Evolutionary conservation across 2,888 invertebrate species (phyloP).

Genomic region (Bellardia bayeri): DNA sequence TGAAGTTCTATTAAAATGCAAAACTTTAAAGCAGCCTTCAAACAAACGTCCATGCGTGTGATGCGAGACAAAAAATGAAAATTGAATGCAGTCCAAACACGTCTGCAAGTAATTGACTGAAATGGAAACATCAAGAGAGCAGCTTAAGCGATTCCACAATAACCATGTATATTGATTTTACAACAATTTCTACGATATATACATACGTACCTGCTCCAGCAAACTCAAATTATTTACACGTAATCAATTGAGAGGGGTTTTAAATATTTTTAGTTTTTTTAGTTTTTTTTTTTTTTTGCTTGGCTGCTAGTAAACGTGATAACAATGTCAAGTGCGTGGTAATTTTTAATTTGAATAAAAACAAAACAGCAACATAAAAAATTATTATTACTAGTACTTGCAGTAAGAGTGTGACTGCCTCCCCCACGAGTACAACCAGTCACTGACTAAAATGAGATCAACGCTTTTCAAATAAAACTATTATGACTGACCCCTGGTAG

Average conservation of each 20-base stretch:
- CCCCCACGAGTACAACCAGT: not conserved
- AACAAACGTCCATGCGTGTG: not conserved
- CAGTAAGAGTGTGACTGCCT: not conserved
- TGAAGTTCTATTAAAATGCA: constrained; percentile 73
- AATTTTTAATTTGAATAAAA: constrained; percentile 46
- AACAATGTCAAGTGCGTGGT: constrained; percentile 72
- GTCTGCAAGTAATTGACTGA: constrained; percentile 53
- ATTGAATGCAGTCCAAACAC: constrained; percentile 69
- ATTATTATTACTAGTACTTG: not conserved
- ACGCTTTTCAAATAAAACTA: constrained; percentile 23
- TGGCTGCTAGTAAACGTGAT: constrained; percentile 53
- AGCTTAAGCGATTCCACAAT: constrained; percentile 17
- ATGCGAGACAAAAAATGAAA: constrained; percentile 5
- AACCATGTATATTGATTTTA: not conserved
- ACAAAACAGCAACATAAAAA: constrained; percentile 16
- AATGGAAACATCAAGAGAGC: constrained; percentile 52
- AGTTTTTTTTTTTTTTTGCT: constrained; percentile 11
- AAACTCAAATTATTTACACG: constrained; percentile 16
- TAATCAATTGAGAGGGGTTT: constrained; percentile 14
- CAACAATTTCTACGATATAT: not conserved
- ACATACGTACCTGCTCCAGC: constrained; percentile 2
- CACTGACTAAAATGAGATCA: constrained; percentile 17
- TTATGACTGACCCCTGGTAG: constrained; percentile 36
- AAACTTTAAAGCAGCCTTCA: constrained; percentile 65
- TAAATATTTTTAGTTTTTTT: constrained; percentile 25